Conservation (phyloP, 2,888 invertebrate genomes). For the Drosophila lacicola region DNA sequence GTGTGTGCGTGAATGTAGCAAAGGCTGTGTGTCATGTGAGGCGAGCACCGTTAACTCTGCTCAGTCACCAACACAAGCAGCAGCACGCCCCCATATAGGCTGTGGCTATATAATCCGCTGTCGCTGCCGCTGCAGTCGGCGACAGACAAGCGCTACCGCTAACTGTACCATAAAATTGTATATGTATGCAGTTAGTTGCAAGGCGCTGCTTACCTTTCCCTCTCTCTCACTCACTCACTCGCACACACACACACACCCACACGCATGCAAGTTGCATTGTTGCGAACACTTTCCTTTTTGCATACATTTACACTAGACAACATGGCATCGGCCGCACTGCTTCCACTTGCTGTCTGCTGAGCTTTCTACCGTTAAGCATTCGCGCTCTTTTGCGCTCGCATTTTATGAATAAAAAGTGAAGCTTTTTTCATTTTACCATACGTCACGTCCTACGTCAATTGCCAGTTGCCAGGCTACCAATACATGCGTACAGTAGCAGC, state of each 20-base stretch:
- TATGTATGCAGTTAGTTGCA: conserved; percentile 52
- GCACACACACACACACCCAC: conserved; percentile 14
- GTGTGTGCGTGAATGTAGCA: neutral
- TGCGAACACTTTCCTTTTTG: conserved; percentile 72
- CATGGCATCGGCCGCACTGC: conserved; percentile 40
- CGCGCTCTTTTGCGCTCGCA: conserved; percentile 48
- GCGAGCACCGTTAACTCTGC: conserved; percentile 35
- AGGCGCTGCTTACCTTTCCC: conserved; percentile 20
- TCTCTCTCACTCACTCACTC: neutral
- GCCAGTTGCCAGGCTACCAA: conserved; percentile 59
- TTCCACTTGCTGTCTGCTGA: conserved; percentile 32
- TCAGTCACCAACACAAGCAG: conserved; percentile 30
- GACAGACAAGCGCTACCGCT: conserved; percentile 21
- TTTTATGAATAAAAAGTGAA: conserved; percentile 46
- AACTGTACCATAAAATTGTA: conserved; percentile 46
- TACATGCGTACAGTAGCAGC: conserved; percentile 29
- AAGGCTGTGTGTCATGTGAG: conserved; percentile 45
- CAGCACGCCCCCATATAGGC: conserved; percentile 49
- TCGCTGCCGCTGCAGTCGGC: conserved; percentile 27
- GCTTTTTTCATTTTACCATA: conserved; percentile 49
- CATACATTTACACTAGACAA: conserved; percentile 44
- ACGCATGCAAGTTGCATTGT: conserved; percentile 34
- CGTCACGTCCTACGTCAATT: conserved; percentile 78
- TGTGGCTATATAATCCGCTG: conserved; percentile 43
- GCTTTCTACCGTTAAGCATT: conserved; percentile 35